Base-by-base conservation (phyloP, 2,113 vertebrate genomes). In the Pogonocichla stellata region DNA sequence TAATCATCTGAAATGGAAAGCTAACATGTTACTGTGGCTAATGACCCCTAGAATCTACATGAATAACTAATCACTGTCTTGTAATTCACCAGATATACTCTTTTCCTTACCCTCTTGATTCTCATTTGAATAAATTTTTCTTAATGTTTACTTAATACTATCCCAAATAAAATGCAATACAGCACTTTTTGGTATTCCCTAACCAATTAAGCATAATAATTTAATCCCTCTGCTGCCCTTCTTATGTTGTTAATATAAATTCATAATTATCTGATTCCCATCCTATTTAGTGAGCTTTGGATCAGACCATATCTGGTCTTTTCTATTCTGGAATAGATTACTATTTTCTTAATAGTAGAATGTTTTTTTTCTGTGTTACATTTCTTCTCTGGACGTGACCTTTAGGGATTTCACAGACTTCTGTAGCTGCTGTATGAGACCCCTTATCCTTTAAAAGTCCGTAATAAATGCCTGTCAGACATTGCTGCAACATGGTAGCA, bases 381-480 rank as follows among this genome's bases (percentile, higher is more conserved):
- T 51, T 74, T 56, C 56, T 92, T 95, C 77, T 61, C 62, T 91
- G 77, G 47, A 80, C 90, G 83, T 92, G 86, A 90, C 95, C 94
- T 97, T 96, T 92, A 92, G 91, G 64, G 79, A 92, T 96, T 96
- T 95, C 77, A 74, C 11, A 74, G 86, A 86, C 40, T 88, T 96
- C 77, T 60, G 65, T 90, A 95, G 57, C 85, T 88, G 9, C 89
- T 96, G 29, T 83, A 24, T 74, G 47, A 80, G 79, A 70, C 23
- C 70, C 34, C 45, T 86, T 92, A 87, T 93, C 60, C 86, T 96
- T 96, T 97, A 84, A 94, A 97, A 97, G 95, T 97, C 80, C 62
- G 82, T 97, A 96, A 94, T 96, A 98, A 98, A 96, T 64, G 73
- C 85, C 93, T 97, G 96, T 95, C 96, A 97, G 94, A 93, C 91